These are phyloP conservation scores for Callocephalon fimbriatum DNA, from an alignment of 2,113 vertebrate species.

Conservation along the genomic window DNA sequence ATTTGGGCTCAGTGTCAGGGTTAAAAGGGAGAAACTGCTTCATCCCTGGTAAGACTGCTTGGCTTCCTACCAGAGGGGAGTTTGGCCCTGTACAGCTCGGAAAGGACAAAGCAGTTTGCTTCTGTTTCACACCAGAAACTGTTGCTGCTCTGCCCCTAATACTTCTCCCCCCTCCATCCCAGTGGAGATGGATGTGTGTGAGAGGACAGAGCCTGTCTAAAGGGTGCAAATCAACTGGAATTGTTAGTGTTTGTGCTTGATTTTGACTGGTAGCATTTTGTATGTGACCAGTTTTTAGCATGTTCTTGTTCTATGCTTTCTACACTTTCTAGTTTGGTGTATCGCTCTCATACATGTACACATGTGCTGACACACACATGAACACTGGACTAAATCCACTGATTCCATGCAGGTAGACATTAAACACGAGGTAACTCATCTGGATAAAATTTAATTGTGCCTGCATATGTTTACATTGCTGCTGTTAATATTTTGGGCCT, in stretches of 20 bases:
- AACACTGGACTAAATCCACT: background rate
- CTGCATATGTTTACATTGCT: conserved; percentile 24
- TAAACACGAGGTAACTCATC: background rate
- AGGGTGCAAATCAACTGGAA: background rate
- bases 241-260: rapidly evolving
- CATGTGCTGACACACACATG: rapidly evolving
- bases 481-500: conserved; percentile 35
- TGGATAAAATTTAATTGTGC: conserved; percentile 17
- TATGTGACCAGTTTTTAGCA: background rate
- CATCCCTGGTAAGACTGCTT: background rate
- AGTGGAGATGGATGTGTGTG: rapidly evolving
- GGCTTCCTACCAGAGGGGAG: background rate
- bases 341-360: background rate
- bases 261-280: background rate
- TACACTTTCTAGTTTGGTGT: background rate
- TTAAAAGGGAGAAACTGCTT: background rate
- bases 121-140: background rate
- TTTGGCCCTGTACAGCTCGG: rapidly evolving
- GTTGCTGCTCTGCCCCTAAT: background rate
- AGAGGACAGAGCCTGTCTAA: background rate
- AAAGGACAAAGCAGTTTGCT: rapidly evolving
- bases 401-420: background rate
- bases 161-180: background rate
- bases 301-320: background rate
- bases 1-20: background rate